phyloP scores from a whole-genome alignment of 2,888 invertebrate genomes.

The Drosophila limbata region DNA sequence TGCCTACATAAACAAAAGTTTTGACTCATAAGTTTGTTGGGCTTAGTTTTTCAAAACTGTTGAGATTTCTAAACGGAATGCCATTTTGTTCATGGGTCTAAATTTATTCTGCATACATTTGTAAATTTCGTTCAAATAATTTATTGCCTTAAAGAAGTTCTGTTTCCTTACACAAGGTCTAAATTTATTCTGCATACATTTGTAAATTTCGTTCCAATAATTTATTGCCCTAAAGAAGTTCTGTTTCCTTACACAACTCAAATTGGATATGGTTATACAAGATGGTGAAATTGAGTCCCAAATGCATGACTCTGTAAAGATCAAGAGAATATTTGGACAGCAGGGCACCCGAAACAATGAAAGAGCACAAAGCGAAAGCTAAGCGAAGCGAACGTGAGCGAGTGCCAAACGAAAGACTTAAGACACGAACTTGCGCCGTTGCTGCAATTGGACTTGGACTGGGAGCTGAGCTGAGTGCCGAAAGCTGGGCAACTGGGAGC shows the following conservation, averaged over 20 bases:
- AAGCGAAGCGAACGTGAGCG: slow-evolving; percentile 57
- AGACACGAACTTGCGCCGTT: slow-evolving; percentile 64
- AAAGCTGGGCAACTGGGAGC: slow-evolving; percentile 37
- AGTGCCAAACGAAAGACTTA: slow-evolving; percentile 75
- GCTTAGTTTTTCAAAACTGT: too few species aligned
- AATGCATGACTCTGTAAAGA: slow-evolving; percentile 27
- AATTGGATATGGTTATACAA: slow-evolving; percentile 47
- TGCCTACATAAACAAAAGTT: too few species aligned
- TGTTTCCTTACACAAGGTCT: too few species aligned
- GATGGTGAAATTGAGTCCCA: slow-evolving; percentile 50
- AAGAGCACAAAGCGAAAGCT: slow-evolving; percentile 70
- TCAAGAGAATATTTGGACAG: slow-evolving; percentile 49
- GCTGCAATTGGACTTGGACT: slow-evolving; percentile 12
- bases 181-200: too few species aligned
- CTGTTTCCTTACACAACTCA: slow-evolving; percentile 45
- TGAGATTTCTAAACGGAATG: too few species aligned
- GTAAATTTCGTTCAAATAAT: too few species aligned
- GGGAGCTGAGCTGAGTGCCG: slow-evolving; percentile 6
- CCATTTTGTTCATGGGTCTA: too few species aligned
- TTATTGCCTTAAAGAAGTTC: too few species aligned
- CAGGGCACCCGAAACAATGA: slow-evolving; percentile 41
- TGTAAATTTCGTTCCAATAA: too few species aligned
- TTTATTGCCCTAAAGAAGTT: neutral
- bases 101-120: too few species aligned
- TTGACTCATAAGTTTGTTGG: too few species aligned